Base-by-base conservation (phyloP, 2,113 vertebrate species). In the Chaetodon trifascialis region DNA sequence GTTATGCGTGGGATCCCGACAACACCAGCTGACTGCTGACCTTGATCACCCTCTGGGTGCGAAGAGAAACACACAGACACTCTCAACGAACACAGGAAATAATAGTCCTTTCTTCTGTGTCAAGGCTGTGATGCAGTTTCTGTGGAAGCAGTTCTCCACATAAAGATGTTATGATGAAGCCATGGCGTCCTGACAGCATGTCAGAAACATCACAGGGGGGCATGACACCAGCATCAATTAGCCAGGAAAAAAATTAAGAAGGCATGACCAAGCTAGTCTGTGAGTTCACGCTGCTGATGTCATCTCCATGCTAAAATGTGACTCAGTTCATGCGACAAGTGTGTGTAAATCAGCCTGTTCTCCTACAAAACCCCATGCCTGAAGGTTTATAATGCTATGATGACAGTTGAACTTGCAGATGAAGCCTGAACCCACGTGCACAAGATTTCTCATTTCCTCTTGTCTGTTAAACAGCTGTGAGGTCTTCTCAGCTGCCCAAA, bases 11-110 rank as follows among this genome's bases (percentile, higher is more conserved):
- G 62, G 66, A 77, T 86, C 84, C 83, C 63, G 83, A 76, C 21
- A 78, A 79, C 76, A 91, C 73, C 91, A 92, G 90, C 92, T 92
- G 92, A 93, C 92, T 91, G 9, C 75, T 72, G 83, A 79, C 80
- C 85, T 76, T 17, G 65, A 80, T 34, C 2, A 16, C 70, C 90
- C 86, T 72, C 67, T 25, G 68, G 90, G 85, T 30, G 86, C 3
- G 42, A 51, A 56, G 70, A 36, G 64, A 60, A 56, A 82, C 63
- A 80, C 54, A 76, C 59, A 73, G 16, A 67, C 40, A 52, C 59
- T 73, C 64, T 70, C 1, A 30, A 30, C 30, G 30, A 63, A 73
- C 30, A 47, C 49, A 55, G 62, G 65, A 34, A 89, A 92, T 81
- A 88, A 89, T 30, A 73, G 73, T 36, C 75, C 19, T 80, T 85